A percentile compares a stretch with the other conserved stretches of the same genome.
phyloP scores from a whole-genome alignment of 1,140 invertebrate species.

The Micrasema longulum region DNA sequence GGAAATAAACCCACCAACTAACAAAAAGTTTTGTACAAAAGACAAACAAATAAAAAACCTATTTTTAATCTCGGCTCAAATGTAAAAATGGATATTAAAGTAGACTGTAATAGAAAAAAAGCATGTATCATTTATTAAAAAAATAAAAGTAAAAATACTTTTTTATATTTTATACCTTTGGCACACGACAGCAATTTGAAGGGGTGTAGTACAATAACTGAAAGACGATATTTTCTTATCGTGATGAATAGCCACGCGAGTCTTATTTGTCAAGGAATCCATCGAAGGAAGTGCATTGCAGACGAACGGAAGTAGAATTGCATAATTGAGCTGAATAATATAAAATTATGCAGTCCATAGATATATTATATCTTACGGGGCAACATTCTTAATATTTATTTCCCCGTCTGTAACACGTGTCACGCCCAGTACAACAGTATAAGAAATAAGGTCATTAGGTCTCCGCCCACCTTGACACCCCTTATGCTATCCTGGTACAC shows the following conservation, averaged over 20 bases:
- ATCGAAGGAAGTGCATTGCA: slow-evolving; percentile 3
- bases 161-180: too few relatives aligned
- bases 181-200: slow-evolving; percentile 9
- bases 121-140: too few relatives aligned
- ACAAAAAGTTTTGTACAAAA: too few relatives aligned
- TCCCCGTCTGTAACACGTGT: too few relatives aligned
- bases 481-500: neutral
- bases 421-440: neutral
- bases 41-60: too few relatives aligned
- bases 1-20: too few relatives aligned
- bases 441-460: slow-evolving; percentile 5
- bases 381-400: too few relatives aligned
- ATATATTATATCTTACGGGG: neutral
- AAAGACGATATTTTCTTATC: slow-evolving; percentile 17
- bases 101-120: too few relatives aligned
- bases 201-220: slow-evolving; percentile 1
- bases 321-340: slow-evolving; percentile 10
- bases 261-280: neutral
- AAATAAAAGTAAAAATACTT: too few relatives aligned
- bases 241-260: slow-evolving; percentile 29
- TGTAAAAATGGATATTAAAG: too few relatives aligned
- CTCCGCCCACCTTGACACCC: neutral
- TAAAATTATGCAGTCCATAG: neutral
- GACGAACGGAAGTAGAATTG: slow-evolving; percentile 15
- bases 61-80: too few relatives aligned